These are phyloP conservation scores for Dromas ardeola DNA, from an alignment of 2,113 vertebrate genomes.

Conservation along the genomic window DNA sequence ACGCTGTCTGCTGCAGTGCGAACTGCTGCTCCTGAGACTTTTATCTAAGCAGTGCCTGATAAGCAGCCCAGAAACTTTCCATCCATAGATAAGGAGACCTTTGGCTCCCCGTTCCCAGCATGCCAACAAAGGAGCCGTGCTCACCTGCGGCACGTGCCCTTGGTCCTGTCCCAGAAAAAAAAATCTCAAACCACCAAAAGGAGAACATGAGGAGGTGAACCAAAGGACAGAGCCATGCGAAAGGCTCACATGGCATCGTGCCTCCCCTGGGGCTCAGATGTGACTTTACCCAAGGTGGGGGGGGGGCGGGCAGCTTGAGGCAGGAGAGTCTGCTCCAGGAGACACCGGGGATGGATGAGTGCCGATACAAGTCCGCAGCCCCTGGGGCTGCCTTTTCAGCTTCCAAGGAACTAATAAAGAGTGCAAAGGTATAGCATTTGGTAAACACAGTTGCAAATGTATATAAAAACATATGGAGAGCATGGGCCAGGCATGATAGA, in stretches of 20 bases:
- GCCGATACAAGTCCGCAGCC: not conserved
- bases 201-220: not conserved
- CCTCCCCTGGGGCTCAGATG: not conserved
- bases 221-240: not conserved
- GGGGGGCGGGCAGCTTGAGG: not conserved
- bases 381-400: not conserved
- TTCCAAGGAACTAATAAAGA: not conserved
- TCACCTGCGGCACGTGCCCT: not conserved
- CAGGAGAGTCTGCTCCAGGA: not conserved
- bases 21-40: not conserved
- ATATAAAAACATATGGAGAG: not conserved
- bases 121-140: not conserved
- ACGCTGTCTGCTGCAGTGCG: not conserved
- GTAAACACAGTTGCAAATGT: not conserved
- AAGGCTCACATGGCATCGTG: not conserved
- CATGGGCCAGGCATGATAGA: accelerated
- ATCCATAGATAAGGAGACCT: conserved; percentile 24
- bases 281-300: not conserved
- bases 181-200: not conserved
- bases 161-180: not conserved
- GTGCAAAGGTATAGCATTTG: not conserved
- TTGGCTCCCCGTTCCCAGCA: not conserved
- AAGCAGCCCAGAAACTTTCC: conserved; percentile 55
- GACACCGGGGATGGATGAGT: not conserved
- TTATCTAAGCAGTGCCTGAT: conserved; percentile 16